Conservation (phyloP, 1,140 invertebrate genomes). For the Drosophila nikananu region DNA sequence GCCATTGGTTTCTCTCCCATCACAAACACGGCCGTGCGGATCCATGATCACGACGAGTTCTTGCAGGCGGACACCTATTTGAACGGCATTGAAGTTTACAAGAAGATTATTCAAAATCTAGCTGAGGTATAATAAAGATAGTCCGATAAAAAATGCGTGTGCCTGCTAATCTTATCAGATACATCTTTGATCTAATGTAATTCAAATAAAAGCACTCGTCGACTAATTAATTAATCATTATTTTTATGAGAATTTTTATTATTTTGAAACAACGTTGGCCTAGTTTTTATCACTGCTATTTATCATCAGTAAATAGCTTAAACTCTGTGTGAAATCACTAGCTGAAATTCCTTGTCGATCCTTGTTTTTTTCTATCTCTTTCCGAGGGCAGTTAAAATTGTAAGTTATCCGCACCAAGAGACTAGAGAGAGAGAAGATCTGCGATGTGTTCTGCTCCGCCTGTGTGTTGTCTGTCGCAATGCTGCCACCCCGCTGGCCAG, state of each 20-base stretch:
- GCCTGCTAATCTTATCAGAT: slow-evolving; percentile 1
- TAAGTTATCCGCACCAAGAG: background rate
- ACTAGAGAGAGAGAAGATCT: background rate
- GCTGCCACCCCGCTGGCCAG: background rate
- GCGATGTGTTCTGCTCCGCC: slow-evolving; percentile 7
- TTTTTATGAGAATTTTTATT: background rate
- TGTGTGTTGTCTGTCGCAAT: background rate
- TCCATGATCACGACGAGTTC: slow-evolving; percentile 93
- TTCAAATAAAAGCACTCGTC: background rate
- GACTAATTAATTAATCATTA: no score
- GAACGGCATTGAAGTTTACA: slow-evolving; percentile 90
- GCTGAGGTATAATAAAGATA: slow-evolving; percentile 84
- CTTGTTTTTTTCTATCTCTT: background rate
- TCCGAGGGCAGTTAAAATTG: background rate
- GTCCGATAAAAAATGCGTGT: background rate
- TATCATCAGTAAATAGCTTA: background rate
- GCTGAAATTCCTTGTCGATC: background rate
- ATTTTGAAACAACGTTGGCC: background rate
- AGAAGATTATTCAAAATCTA: slow-evolving; percentile 87
- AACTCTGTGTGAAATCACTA: background rate
- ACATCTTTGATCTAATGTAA: background rate
- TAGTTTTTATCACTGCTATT: background rate
- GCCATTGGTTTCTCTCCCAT: slow-evolving; percentile 93
- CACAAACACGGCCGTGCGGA: slow-evolving; percentile 89
- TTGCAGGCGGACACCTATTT: slow-evolving; percentile 90